Evolutionary conservation across 2,797 vertebrate genomes (phyloP).

Genomic region (Pseudomugil tenellus): DNA sequence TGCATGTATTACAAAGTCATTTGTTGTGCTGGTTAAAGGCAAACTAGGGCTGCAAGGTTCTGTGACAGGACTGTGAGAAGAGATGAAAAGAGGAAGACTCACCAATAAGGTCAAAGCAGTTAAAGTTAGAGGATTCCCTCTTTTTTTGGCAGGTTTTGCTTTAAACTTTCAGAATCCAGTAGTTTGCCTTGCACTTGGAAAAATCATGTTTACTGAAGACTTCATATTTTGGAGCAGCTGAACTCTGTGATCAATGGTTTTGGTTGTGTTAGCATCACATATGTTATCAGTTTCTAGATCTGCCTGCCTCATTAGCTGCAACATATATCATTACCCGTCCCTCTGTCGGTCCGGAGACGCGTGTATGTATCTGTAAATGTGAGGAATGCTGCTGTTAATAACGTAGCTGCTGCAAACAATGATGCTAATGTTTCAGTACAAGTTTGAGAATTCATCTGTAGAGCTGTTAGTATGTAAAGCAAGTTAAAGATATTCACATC

Average conservation of each 20-base stretch:
- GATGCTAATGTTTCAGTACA: not conserved
- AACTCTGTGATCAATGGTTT: not conserved
- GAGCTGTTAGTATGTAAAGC: not conserved
- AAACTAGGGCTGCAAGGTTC: not conserved
- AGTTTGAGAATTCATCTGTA: not conserved
- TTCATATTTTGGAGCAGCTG: not conserved
- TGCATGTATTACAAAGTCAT: not conserved
- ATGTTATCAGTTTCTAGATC: too few species aligned
- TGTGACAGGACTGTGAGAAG: conserved; percentile 4
- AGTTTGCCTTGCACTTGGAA: not conserved
- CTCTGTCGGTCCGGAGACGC: too few species aligned
- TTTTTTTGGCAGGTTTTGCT: not conserved
- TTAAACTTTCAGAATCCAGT: not conserved
- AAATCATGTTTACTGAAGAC: not conserved
- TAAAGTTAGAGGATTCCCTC: not conserved
- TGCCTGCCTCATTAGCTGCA: not conserved
- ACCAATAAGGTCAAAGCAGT: conserved; percentile 50
- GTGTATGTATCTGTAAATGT: too few species aligned
- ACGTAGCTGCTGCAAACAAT: not conserved
- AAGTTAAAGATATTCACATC: not conserved
- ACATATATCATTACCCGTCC: too few species aligned
- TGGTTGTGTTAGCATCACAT: not conserved
- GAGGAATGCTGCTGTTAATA: too few species aligned
- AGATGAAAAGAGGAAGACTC: conserved; percentile 4
- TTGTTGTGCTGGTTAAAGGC: not conserved